Conservation (phyloP, 2,888 invertebrate species). For the Schizaphis graminum region DNA sequence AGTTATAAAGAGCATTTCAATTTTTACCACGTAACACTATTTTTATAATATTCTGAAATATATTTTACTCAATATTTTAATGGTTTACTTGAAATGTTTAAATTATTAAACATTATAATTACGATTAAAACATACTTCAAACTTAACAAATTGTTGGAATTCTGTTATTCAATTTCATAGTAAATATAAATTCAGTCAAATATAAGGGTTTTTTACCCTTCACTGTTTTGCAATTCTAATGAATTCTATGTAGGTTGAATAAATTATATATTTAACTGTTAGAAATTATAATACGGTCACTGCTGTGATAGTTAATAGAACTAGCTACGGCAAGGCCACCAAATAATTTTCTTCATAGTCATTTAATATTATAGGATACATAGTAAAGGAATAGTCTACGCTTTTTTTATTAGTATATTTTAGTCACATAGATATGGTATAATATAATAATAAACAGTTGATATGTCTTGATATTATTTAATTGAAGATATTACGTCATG, state of each 20-base stretch:
- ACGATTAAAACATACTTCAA: not conserved
- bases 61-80: not conserved
- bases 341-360: not conserved
- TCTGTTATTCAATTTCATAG: not conserved
- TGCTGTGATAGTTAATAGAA: not conserved
- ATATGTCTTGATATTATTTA: not conserved
- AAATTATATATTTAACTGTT: not conserved
- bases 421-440: not conserved
- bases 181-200: not conserved
- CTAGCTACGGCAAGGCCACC: not conserved
- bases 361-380: not conserved
- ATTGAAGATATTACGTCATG: not conserved
- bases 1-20: too few relatives aligned
- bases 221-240: conserved; percentile 22
- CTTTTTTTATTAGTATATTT: not conserved
- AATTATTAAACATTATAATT: not conserved
- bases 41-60: not conserved
- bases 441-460: not conserved
- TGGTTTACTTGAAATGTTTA: not conserved
- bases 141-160: not conserved
- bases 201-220: not conserved
- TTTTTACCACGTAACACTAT: not conserved
- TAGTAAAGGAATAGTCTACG: not conserved
- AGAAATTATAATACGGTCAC: not conserved
- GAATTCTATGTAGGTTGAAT: not conserved